Evolutionary conservation across 2,888 invertebrate genomes (phyloP).

Genomic region (Coremacera marginata): DNA sequence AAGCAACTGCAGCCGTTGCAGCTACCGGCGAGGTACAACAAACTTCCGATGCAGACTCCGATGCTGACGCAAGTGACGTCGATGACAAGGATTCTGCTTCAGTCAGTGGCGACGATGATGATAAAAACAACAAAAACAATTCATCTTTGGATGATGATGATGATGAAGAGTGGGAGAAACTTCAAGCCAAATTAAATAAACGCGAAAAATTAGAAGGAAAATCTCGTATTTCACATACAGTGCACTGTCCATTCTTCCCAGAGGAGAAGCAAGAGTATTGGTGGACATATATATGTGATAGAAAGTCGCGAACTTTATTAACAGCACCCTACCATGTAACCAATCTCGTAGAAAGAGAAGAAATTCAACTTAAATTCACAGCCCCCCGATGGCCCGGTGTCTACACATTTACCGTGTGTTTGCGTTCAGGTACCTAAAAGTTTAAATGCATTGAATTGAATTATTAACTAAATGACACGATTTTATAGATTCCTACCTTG

Average conservation of each 20-base stretch:
- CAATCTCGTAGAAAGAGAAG: slow-evolving; percentile 88
- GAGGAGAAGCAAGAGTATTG: slow-evolving; percentile 98
- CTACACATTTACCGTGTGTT: slow-evolving; percentile 92
- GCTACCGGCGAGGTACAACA: slow-evolving; percentile 51
- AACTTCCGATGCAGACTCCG: slow-evolving; percentile 69
- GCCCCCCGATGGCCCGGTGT: slow-evolving; percentile 94
- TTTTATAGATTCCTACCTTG: slow-evolving; percentile 89
- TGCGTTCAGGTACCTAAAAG: slow-evolving; percentile 78
- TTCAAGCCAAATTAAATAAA: slow-evolving; percentile 89
- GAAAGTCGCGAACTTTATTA: slow-evolving; percentile 90
- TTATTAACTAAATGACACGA: neutral
- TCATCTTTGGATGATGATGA: slow-evolving; percentile 75
- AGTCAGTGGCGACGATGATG: slow-evolving; percentile 73
- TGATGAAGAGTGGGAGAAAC: slow-evolving; percentile 91
- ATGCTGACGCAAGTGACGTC: slow-evolving; percentile 70
- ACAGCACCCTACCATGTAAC: slow-evolving; percentile 95
- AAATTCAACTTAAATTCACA: slow-evolving; percentile 95
- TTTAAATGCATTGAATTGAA: neutral
- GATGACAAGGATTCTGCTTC: slow-evolving; percentile 70
- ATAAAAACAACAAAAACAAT: slow-evolving; percentile 73
- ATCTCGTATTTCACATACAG: slow-evolving; percentile 94
- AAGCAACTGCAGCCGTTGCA: slow-evolving; percentile 60
- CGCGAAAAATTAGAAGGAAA: slow-evolving; percentile 93
- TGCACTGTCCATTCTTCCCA: slow-evolving; percentile 97
- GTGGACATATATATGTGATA: slow-evolving; percentile 99